Evolutionary conservation across 2,113 vertebrate genomes (phyloP).

Genomic region (Octodon degus): DNA sequence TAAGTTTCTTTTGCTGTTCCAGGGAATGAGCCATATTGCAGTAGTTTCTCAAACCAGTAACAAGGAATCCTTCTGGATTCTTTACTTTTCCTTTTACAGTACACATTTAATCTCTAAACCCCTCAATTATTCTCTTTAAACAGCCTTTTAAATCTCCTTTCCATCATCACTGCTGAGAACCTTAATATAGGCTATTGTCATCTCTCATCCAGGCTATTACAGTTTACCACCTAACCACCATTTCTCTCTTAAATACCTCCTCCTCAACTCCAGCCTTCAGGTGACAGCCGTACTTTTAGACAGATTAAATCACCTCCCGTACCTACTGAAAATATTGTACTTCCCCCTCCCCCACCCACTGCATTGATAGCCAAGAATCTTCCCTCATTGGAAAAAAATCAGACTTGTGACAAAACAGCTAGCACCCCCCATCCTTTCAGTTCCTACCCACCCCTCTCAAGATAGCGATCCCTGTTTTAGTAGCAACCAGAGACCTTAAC

Average conservation of each 20-base stretch:
- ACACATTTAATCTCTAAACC: background rate
- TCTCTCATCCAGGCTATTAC: background rate
- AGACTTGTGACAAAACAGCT: background rate
- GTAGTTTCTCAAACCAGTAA: background rate
- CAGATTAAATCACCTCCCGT: background rate
- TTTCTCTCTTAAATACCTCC: background rate
- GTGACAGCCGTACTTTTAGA: background rate
- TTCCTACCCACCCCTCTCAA: background rate
- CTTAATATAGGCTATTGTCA: background rate
- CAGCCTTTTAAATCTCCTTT: background rate
- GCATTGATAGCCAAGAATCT: background rate
- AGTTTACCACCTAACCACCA: background rate
- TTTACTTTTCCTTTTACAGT: background rate
- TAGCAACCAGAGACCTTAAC: background rate
- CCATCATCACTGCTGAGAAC: background rate
- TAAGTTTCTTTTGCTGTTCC: background rate
- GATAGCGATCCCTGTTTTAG: background rate
- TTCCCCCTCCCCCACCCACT: background rate
- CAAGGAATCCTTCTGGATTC: background rate
- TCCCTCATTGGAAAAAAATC: background rate
- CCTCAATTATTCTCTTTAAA: background rate
- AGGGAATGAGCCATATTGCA: background rate
- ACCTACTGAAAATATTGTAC: background rate
- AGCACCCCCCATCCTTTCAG: background rate
- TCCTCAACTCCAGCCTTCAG: background rate